Base-by-base conservation (phyloP, 2,113 vertebrate species). In the Theristicus caerulescens region DNA sequence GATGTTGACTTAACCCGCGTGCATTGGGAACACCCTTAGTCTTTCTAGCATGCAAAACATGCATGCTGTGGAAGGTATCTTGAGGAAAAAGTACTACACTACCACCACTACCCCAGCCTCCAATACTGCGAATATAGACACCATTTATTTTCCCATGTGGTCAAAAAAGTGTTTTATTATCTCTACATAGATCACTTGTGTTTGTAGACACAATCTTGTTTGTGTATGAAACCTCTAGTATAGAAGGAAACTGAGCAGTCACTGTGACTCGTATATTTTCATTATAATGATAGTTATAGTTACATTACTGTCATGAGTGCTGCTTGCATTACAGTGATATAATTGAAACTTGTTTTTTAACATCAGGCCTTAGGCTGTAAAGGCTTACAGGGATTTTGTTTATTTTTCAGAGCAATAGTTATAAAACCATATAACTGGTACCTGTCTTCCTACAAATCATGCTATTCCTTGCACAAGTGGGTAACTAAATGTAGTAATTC, bases 401-500 rank as follows among this genome's bases (percentile, higher is more conserved):
- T 89, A 14, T 52, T 82, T 84, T 94, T 88, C 78, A 72, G 62
- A 88, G n/a, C 34, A 71, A 24, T 55, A 81, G 32, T 31, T 90
- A 17, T 31, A 83, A 90, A 93, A 46, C 26, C 9, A 2, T 79
- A 2, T 81, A 88, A 82, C 79, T 96, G 38, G 17, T 82, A 88
- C 64, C 27, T 78, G 44, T 71, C 57, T 81, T 83, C 16, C 25
- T 67, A 55, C 24, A 15, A 86, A 32, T 64, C 38, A 52, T 59
- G 34, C 59, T 87, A 14, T 38, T 85, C 76, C 44, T 72, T 77
- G 34, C 42, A 44, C 44, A 73, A 90, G 29, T 59, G 32, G 32
- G n/a, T 90, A 86, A 72, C 61, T 80, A 69, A 90, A 65, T 90
- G 25, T 73, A 79, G 90, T 52, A 86, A 90, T 88, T 92, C 5